phyloP scores from a whole-genome alignment of 2,888 invertebrate genomes.

The Netelia virgata region DNA sequence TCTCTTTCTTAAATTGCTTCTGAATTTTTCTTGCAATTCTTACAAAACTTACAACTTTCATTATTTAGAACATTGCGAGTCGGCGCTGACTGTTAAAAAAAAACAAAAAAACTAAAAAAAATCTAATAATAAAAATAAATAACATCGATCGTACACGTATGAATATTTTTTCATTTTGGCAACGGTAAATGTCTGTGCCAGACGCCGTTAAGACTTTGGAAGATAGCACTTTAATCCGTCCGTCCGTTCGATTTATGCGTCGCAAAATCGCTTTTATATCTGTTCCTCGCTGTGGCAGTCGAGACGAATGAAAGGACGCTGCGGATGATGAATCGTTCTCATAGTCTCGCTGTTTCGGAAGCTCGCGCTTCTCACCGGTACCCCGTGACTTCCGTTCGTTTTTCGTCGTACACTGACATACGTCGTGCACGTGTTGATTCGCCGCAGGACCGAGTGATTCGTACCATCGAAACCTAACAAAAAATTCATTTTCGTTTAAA shows the following conservation, averaged over 20 bases:
- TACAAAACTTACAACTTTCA: constrained; percentile 42
- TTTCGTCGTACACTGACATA: constrained; percentile 87
- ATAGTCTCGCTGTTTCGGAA: constrained; percentile 74
- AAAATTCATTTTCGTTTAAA: background rate
- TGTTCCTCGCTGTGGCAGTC: constrained; percentile 77
- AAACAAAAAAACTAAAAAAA: background rate
- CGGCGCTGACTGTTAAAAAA: background rate
- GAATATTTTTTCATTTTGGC: background rate
- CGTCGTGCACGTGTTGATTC: constrained; percentile 88
- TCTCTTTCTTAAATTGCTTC: background rate
- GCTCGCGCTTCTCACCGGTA: constrained; percentile 76
- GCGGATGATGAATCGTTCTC: constrained; percentile 65
- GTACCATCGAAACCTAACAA: constrained; percentile 84
- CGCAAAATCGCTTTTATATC: constrained; percentile 68
- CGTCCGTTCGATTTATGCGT: background rate
- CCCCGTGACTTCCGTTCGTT: constrained; percentile 76
- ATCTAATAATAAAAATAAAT: background rate
- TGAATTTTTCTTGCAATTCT: background rate
- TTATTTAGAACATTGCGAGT: background rate
- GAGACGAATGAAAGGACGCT: constrained; percentile 72
- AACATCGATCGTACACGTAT: background rate
- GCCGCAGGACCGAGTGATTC: constrained; percentile 87
- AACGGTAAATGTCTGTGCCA: background rate
- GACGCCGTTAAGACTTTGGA: background rate
- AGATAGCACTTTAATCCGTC: background rate